phyloP scores from a whole-genome alignment of 2,113 vertebrate species.

The Sarotherodon lohbergeri region DNA sequence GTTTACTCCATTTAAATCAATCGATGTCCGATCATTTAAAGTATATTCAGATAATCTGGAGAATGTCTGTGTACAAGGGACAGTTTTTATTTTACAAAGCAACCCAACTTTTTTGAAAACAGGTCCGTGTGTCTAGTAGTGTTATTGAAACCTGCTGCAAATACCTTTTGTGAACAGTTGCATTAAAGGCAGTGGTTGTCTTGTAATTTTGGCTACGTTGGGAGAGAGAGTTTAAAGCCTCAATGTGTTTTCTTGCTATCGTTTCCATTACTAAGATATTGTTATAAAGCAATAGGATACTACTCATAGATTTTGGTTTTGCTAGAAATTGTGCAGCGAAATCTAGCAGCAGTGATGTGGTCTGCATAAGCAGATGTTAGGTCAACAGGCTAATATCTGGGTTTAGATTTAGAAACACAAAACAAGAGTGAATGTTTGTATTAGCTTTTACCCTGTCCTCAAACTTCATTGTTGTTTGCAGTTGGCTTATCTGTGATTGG shows the following conservation, averaged over 20 bases:
- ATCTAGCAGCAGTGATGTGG: neutral
- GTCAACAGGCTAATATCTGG: neutral
- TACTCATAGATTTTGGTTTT: neutral
- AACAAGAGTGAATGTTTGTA: neutral
- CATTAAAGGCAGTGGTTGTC: rapidly evolving
- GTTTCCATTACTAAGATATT: neutral
- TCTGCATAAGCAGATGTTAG: neutral
- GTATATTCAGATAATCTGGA: neutral
- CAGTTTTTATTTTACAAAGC: neutral
- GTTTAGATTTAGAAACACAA: neutral
- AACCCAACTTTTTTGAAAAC: neutral
- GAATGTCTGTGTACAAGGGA: neutral
- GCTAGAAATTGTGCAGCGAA: neutral
- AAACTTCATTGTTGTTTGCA: neutral
- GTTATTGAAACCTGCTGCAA: neutral
- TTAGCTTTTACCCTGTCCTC: neutral
- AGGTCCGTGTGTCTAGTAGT: rapidly evolving
- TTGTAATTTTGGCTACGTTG: neutral
- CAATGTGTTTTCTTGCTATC: neutral
- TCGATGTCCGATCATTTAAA: neutral
- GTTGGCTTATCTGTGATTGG: neutral
- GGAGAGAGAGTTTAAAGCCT: neutral
- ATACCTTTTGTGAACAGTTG: neutral
- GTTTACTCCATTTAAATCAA: no score
- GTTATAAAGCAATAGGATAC: neutral